Evolutionary conservation across 2,888 invertebrate species (phyloP), one percentile per base, ranked within the genome.

Genomic region (Harpalus rubripes): DNA sequence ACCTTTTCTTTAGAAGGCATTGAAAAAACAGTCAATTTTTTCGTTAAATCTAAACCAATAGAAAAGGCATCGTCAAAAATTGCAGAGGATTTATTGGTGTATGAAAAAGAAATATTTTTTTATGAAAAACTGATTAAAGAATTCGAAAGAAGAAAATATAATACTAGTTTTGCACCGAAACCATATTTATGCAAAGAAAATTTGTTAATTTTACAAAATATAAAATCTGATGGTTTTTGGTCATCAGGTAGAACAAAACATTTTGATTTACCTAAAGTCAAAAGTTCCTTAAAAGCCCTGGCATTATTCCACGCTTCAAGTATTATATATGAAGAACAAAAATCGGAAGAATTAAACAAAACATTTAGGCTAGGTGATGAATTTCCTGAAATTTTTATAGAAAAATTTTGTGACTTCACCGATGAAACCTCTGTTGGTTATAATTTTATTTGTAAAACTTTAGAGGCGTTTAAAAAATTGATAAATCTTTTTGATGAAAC

Each of bases 261-360:
- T 1, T 92, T 93, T 72, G 93, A 93, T 86, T 88, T 91, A 80
- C 88, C 16, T 7, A 41, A 18, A 74, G 10, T 74, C 2, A 74
- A 44, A 74, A 44, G 44, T 18, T 15, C 44, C 0, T 10, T 74
- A 41, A 41, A 74, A 44, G 10, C 72, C 52, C 15, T 74, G 4
- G 72, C 72, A 7, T 44, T 18, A n/a, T 44, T 74, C 3, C 72
- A 74, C 44, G 72, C 41, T 44, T 41, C 44, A 18, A 74, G 72
- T 44, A 18, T 74, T 10, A 44, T 41, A 15, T 74, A 74, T 18
- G 72, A 74, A 44, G 44, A 74, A 74, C 16, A 41, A 44, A 44
- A 74, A 44, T 74, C 72, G 1, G 16, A 18, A 18, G 44, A 74
- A n/a, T 10, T 44, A 10, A 44, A 44, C 18, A 74, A 41, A 74